Base-by-base conservation (phyloP, 2,888 invertebrate species). In the Ormyrus nitidulus region DNA sequence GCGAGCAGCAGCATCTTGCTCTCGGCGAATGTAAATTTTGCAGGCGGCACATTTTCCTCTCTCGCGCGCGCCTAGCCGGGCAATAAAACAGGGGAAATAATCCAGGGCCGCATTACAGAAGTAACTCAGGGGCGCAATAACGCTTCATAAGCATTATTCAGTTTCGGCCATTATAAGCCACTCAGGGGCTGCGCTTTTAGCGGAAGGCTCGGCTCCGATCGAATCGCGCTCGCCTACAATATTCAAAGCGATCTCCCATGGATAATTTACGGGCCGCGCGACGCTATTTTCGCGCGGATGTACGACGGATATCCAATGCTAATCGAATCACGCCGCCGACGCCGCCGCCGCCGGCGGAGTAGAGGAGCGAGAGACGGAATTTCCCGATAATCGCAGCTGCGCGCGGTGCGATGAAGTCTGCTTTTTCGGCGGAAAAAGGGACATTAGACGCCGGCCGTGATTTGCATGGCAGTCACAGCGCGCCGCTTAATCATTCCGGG, bases 401-500 rank as follows among this genome's bases (percentile, higher is more conserved):
- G 51, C 8, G 10, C 66, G 34, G 10, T 4, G 61, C 44, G 19
- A 5, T 7, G 3, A 10, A 13, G 61, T 2, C 44, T 34, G 13
- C 61, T 44, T 65, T 49, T n/a, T 65, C 51, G 34, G 10, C 54
- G 46, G 34, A 53, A n/a, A 56, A 69, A 56, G 54, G 44, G 34
- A n/a, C 5, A 19, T 48, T 49, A 65, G 49, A 7, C 56, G 56
- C 56, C 56, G n/a, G 56, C 13, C 34, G 74, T 58, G 66, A 81
- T 77, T 81, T 81, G 83, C 83, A 80, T 77, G 58, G 34, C 56
- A 83, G 81, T 70, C 81, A 66, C 83, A 79, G 77, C 56, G 53
- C 53, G 75, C 8, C 75, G 77, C 78, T 83, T 80, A 75, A 78
- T 80, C 81, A 82, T 82, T 79, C 76, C 72, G 9, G 65, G 65